Conservation (phyloP, 2,888 invertebrate genomes). For the Atrina japonica region DNA sequence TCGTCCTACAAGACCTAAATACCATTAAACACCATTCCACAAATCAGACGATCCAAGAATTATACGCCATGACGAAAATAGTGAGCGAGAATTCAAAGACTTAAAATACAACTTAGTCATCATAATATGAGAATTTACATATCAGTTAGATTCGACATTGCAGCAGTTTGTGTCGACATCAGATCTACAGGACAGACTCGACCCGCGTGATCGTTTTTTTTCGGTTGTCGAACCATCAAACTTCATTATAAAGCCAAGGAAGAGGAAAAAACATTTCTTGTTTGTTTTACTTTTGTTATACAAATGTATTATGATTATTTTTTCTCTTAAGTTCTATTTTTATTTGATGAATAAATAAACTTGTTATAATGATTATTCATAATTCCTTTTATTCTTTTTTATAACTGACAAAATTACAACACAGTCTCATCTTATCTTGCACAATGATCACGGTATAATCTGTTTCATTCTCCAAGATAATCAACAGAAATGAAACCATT, state of each 20-base stretch:
- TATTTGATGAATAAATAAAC: too few species aligned
- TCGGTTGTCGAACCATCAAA: conserved; percentile 26
- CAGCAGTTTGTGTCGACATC: conserved; percentile 2
- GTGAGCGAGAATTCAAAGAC: conserved; percentile 23
- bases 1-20: conserved; percentile 16
- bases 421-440: too few species aligned
- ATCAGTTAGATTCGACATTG: conserved; percentile 3
- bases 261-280: conserved; percentile 50
- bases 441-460: too few species aligned
- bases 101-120: conserved; percentile 8
- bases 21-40: conserved; percentile 19
- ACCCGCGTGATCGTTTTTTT: conserved; percentile 30
- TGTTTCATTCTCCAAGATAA: too few species aligned
- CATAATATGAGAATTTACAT: conserved; percentile 7
- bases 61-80: conserved; percentile 43
- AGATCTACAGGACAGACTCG: conserved; percentile 15
- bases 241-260: conserved; percentile 39
- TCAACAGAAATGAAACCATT: too few species aligned
- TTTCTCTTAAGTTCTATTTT: too few species aligned
- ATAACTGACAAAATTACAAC: too few species aligned
- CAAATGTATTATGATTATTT: too few species aligned
- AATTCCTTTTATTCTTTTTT: too few species aligned
- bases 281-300: too few species aligned
- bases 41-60: conserved; percentile 35
- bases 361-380: too few species aligned